Conservation (phyloP, 2,888 invertebrate species). For the Poecilobothrus nobilitatus region DNA sequence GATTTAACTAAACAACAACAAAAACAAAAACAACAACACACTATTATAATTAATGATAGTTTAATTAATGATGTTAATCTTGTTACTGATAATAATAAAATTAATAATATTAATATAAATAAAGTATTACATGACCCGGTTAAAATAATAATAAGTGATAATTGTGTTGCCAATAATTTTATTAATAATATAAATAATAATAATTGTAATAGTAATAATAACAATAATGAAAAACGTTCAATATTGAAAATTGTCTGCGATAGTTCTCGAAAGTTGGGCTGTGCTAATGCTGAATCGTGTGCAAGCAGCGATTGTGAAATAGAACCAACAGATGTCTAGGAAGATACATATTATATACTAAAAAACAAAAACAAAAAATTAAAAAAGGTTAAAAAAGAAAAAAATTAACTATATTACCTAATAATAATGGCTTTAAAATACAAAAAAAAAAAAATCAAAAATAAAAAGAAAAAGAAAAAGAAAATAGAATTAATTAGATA, state of each 20-base stretch:
- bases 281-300: constrained; percentile 35
- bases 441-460: too few relatives aligned
- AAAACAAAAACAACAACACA: not conserved
- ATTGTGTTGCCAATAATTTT: not conserved
- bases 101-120: not conserved
- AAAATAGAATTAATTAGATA: too few relatives aligned
- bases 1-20: not conserved
- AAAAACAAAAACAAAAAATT: too few relatives aligned
- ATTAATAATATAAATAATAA: constrained; percentile 10
- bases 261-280: constrained; percentile 37
- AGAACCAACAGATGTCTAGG: constrained; percentile 39
- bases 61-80: too few relatives aligned
- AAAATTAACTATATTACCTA: too few relatives aligned
- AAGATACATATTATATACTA: constrained; percentile 44
- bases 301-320: constrained; percentile 28
- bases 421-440: too few relatives aligned
- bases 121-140: not conserved
- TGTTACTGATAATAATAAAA: not conserved
- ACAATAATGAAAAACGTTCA: constrained; percentile 24
- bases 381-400: too few relatives aligned
- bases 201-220: constrained; percentile 9
- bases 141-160: not conserved
- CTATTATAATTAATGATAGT: too few relatives aligned
- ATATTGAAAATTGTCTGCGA: constrained; percentile 41
- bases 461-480: too few relatives aligned